Evolutionary conservation across 1,140 invertebrate genomes (phyloP), one percentile per base, ranked within the genome.

Genomic region (Bombus sylvicola): DNA sequence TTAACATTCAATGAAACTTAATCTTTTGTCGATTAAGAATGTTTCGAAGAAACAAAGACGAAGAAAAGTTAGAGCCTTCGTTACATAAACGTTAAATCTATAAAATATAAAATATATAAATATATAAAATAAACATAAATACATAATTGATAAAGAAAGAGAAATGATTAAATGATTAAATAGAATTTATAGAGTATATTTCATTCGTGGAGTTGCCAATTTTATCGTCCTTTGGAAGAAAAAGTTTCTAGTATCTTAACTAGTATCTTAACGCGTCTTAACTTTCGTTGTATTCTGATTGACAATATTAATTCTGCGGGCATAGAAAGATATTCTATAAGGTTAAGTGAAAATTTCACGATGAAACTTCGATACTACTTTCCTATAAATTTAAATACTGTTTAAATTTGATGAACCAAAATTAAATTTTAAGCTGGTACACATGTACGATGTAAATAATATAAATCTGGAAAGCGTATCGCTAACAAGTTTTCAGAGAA

Each of bases 21-120:
- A 79, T 66, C 22, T 66, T 66, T 64, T 78, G 66, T 41, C 28
- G 59, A 66, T 78, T 64, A 78, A 15, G 25, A 43, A 78, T 25
- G 39, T 64, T 78, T 64, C 59, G 57, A 64, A 41, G 74, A 59
- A 59, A 62, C 53, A 15, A 3, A 62, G 25, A 62, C 3, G 18
- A 8, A 5, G n/a, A 41, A 39, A 37, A 18, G 25, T 80, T 34
- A 62, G 6, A 68, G 25, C 13, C 64, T 34, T 39, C 4, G 1
- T 25, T 43, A 69, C 18, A 13, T 37, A 15, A 47, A 80, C 39
- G 31, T 47, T 77, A 62, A 41, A 53, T 69, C 64, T 77, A 77
- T 39, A 41, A 25, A 39, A 62, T 39, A 76, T 22, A 47, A 47
- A 47, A 47, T 47, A 47, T 15, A 47, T 15, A 47, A 47, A 47